phyloP scores from a whole-genome alignment of 1,140 invertebrate genomes.

The Megalonaias nervosa region DNA sequence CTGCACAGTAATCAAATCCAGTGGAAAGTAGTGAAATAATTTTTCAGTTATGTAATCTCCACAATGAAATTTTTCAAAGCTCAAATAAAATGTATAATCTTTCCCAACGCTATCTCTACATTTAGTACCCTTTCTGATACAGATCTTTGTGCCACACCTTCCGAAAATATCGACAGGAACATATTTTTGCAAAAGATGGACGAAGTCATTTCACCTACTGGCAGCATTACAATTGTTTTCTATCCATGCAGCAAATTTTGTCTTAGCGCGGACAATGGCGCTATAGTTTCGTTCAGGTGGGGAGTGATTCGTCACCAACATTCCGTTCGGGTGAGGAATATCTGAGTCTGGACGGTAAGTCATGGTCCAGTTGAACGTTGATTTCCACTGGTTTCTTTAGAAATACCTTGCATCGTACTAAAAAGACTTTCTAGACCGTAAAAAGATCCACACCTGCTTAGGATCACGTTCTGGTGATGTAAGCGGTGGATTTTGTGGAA shows the following conservation, averaged over 20 bases:
- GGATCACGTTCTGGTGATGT: no score
- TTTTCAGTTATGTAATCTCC: conserved; percentile 26
- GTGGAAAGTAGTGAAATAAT: conserved; percentile 15
- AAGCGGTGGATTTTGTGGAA: no score
- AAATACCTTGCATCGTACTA: neutral
- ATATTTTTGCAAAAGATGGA: conserved; percentile 71
- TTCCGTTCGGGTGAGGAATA: conserved; percentile 12
- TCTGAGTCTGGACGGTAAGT: conserved; percentile 17
- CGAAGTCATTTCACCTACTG: conserved; percentile 74
- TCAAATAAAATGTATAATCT: conserved; percentile 13
- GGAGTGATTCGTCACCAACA: neutral
- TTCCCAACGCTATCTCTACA: conserved; percentile 3
- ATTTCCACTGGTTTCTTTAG: no score
- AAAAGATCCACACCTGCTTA: no score
- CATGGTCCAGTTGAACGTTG: conserved; percentile 16
- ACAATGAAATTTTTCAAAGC: conserved; percentile 26
- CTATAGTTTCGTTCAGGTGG: neutral
- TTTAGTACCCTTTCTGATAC: conserved; percentile 16
- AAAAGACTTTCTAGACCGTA: no score
- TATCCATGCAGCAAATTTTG: conserved; percentile 74
- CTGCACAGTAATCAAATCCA: conserved; percentile 5
- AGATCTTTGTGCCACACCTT: conserved; percentile 67
- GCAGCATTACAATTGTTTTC: conserved; percentile 76
- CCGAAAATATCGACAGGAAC: conserved; percentile 79
- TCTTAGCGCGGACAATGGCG: conserved; percentile 33